Evolutionary conservation across 2,797 vertebrate genomes (phyloP).

Genomic region (Acanthiza pusilla): DNA sequence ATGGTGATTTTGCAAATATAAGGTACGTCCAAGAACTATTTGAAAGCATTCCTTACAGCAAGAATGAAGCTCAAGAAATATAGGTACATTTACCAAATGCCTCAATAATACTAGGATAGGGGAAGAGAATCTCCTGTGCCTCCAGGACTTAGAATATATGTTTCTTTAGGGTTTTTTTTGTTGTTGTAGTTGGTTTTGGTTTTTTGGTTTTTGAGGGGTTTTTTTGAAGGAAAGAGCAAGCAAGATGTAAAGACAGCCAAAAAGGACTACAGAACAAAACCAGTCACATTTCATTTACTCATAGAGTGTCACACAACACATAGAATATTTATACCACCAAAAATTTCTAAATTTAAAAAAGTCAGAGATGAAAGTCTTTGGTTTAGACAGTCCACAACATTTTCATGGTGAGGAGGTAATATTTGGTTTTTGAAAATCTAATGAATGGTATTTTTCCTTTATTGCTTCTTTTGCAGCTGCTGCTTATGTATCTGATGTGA

Average conservation of each 20-base stretch:
- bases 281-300: background rate
- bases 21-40: conserved; percentile 3
- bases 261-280: conserved; percentile 12
- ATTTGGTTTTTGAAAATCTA: conserved; percentile 5
- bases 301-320: background rate
- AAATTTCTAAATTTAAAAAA: background rate
- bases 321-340: background rate
- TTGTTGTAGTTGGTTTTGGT: no score
- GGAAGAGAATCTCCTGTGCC: background rate
- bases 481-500: conserved; percentile 14
- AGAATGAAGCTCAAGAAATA: background rate
- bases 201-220: no score
- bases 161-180: background rate
- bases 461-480: conserved; percentile 8
- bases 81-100: conserved; percentile 2
- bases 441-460: conserved; percentile 9
- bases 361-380: background rate
- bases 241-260: background rate
- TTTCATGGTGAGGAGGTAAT: background rate
- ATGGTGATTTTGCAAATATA: conserved; percentile 20
- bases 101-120: background rate
- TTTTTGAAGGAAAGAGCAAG: background rate
- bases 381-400: background rate
- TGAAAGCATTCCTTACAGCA: conserved; percentile 21
- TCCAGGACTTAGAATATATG: background rate